Evolutionary conservation across 1,140 invertebrate genomes (phyloP), one percentile per base, ranked within the genome.

Genomic region (Aphis craccivora): DNA sequence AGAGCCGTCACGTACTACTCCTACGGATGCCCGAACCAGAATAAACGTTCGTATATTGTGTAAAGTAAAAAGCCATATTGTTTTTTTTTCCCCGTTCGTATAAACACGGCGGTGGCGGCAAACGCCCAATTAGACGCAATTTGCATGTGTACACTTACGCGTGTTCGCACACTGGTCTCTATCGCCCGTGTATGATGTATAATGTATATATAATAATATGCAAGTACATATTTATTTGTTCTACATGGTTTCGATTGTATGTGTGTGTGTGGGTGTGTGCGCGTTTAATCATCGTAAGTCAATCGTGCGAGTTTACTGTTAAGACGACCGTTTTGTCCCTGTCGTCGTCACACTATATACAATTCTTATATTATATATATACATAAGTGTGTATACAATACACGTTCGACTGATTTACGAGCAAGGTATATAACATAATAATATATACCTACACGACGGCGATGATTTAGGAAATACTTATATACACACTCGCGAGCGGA

Each of bases 81-180:
- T 53, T 23, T 53, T 89, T 48, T 89, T 89, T 88, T 9, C n/a
- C 14, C 86, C 7, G 2, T 37, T n/a, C 22, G n/a, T 35, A 40
- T 40, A 89, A 89, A 53, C 87, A n/a, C 8, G 60, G 11, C 9
- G 60, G 20, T 14, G n/a, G 18, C 3, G 45, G 48, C 20, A 30
- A 89, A 89, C 48, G 48, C n/a, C 48, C n/a, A 51, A 53, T 53
- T 89, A 53, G 48, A 89, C n/a, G 48, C 30, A 53, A 89, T 53
- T 89, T 88, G 87, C 87, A 53, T 53, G 23, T 53, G n/a, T 53
- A 53, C 45, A 88, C n/a, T 53, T n/a, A 53, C 6, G 18, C 87
- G 60, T 67, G 30, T 67, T 67, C 30, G 14, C 30, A 67, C 14
- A 30, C 60, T n/a, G 30, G 7, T 67, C 60, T 30, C 30, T 30